Evolutionary conservation across 2,113 vertebrate genomes (phyloP).

Genomic region (Myocastor coypus): DNA sequence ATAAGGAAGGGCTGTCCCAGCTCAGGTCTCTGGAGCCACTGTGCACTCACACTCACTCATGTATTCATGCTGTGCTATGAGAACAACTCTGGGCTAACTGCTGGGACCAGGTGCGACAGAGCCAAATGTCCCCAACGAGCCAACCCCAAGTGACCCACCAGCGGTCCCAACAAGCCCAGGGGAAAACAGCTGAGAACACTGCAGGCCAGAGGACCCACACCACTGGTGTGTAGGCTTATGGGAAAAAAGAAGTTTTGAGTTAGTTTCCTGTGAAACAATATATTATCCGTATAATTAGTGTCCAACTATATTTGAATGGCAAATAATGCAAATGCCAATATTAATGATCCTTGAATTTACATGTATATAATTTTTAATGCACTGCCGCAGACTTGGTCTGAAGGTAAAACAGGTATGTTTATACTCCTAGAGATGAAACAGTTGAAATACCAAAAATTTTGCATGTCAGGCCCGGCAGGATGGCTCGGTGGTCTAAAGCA

Average conservation of each 20-base stretch:
- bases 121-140: background rate
- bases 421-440: conserved; percentile 24
- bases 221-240: background rate
- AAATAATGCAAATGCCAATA: conserved; percentile 25
- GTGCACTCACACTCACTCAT: background rate
- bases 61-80: background rate
- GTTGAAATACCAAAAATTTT: background rate
- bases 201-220: background rate
- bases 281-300: background rate
- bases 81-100: background rate
- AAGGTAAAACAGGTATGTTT: conserved; percentile 17
- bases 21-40: background rate
- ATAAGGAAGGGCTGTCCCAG: background rate
- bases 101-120: background rate
- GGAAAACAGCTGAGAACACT: background rate
- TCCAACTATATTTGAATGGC: background rate
- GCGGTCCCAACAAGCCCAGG: background rate
- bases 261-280: conserved; percentile 1
- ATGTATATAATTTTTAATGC: background rate
- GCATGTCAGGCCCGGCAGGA: no score
- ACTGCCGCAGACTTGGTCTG: background rate
- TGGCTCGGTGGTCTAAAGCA: no score
- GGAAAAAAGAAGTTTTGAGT: background rate
- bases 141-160: background rate
- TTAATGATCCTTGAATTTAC: background rate